Evolutionary conservation across 2,797 vertebrate species (phyloP), one percentile per base, ranked within the genome.

Genomic region (Apogon hyalosoma): DNA sequence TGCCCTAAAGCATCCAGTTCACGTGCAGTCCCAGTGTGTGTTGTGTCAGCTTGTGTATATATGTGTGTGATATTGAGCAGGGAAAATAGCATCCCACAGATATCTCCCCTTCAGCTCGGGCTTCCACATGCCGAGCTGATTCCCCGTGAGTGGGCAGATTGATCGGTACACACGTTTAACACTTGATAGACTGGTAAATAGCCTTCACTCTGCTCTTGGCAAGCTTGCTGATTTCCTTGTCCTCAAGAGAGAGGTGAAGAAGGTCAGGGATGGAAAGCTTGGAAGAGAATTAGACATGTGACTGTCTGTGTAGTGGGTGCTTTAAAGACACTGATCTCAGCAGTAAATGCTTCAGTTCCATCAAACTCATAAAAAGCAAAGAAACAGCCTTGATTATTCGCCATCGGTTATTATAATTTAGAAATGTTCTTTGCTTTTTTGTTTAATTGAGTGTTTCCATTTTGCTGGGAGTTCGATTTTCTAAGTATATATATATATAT

Each of bases 171-270:
- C 40, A 69, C 14, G 19, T 83, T 83, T 69, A 86, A 74, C 67
- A 72, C 67, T 76, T 79, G 78, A 85, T 74, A 75, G 79, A 77
- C 80, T 70, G 65, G 73, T 66, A 83, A 84, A 87, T 62, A 64
- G 38, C 46, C 41, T 68, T 66, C 31, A 12, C 48, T 64, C 16
- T 60, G 61, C 66, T 73, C 58, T 63, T 72, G 74, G 62, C 59
- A 50, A 79, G 55, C 67, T 42, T 48, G n/a, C 65, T 45, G 73
- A 75, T 68, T 71, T 47, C 61, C 36, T 50, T 24, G 39, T 76
- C 28, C 61, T 73, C 46, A 1, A 43, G 63, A 40, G 64, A 64
- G 51, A 57, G 21, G 59, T 63, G 39, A 42, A 24, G 54, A 59
- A 72, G 72, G 77, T 73, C 7, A 40, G 18, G 2, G 1, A 19